These are phyloP conservation scores for Apis laboriosa DNA, from an alignment of 1,140 invertebrate genomes.

Conservation along the genomic window DNA sequence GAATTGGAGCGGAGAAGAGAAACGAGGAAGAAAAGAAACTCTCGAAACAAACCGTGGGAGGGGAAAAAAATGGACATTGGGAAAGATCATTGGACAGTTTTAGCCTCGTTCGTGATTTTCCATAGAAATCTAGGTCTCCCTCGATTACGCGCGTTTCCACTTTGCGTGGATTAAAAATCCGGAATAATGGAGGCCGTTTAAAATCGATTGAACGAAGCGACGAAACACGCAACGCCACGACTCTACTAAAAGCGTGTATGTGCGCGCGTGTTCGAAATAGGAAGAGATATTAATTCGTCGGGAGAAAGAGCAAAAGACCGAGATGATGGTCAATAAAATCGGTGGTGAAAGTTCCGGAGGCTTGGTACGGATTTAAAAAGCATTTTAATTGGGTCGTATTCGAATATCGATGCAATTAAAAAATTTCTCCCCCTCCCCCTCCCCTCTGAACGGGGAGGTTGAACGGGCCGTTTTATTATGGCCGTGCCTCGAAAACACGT, in stretches of 20 bases:
- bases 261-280: background rate
- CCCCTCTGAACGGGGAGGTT: too few relatives aligned
- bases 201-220: background rate
- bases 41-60: background rate
- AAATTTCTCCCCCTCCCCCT: background rate
- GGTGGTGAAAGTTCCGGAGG: background rate
- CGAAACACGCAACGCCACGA: background rate
- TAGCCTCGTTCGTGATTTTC: background rate
- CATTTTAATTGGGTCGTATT: constrained; percentile 24
- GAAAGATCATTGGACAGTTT: background rate
- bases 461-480: constrained; percentile 8
- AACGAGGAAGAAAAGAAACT: background rate
- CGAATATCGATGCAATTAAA: constrained; percentile 28
- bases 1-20: too few relatives aligned
- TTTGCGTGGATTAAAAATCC: background rate
- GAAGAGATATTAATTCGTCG: too few relatives aligned
- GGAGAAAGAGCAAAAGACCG: background rate
- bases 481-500: background rate
- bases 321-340: constrained; percentile 5
- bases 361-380: background rate
- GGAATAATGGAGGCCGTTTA: constrained; percentile 7
- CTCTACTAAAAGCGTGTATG: background rate
- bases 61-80: background rate
- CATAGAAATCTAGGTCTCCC: background rate
- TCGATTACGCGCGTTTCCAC: constrained; percentile 9